Percentiles rank a stretch among this genome's conserved stretches.
phyloP scores from a whole-genome alignment of 2,113 vertebrate species.

The Enhydra lutris region DNA sequence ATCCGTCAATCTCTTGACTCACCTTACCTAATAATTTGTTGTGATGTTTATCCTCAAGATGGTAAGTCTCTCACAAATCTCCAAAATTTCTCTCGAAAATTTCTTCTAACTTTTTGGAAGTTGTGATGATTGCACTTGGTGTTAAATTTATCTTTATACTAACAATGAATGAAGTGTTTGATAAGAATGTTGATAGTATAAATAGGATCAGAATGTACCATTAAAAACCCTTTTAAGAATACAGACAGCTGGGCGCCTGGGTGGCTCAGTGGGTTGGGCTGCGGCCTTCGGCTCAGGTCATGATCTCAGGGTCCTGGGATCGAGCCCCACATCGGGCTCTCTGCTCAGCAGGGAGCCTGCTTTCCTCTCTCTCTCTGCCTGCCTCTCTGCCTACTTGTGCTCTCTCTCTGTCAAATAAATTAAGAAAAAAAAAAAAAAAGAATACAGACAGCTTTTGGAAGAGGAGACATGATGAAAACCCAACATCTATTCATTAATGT shows the following conservation, averaged over 20 bases:
- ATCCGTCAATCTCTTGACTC: background rate
- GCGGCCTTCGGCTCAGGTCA: too few relatives aligned
- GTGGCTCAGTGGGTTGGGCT: too few relatives aligned
- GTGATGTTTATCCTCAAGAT: background rate
- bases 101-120: background rate
- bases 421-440: background rate
- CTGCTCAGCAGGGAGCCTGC: too few relatives aligned
- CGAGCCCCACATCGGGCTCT: too few relatives aligned
- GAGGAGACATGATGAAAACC: background rate
- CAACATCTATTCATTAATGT: constrained; percentile 45
- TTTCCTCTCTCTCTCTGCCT: too few relatives aligned
- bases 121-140: background rate
- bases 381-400: too few relatives aligned
- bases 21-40: constrained; percentile 10
- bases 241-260: background rate
- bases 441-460: constrained; percentile 30
- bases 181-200: constrained; percentile 5
- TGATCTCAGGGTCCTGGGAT: too few relatives aligned
- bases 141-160: constrained; percentile 21
- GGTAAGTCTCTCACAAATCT: background rate
- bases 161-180: constrained; percentile 11
- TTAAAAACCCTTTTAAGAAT: constrained; percentile 36
- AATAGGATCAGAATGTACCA: background rate
- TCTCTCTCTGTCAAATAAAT: too few relatives aligned
- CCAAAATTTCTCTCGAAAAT: background rate